Evolutionary conservation across 2,113 vertebrate genomes (phyloP).

Genomic region (Alligator sinensis): DNA sequence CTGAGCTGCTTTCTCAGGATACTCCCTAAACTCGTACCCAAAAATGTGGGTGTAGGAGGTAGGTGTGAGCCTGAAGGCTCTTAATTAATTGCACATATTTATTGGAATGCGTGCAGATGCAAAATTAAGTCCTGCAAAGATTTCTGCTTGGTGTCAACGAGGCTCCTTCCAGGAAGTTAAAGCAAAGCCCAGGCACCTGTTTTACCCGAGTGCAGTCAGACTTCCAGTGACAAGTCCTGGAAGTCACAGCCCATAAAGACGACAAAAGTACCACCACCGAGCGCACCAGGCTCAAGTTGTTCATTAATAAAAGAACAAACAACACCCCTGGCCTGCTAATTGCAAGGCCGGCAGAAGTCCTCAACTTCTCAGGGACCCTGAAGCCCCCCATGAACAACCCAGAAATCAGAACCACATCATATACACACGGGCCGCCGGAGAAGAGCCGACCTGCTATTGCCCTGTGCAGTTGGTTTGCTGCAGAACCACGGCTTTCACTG

Average conservation of each 20-base stretch:
- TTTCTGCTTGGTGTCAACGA: background rate
- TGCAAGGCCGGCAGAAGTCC: background rate
- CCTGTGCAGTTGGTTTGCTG: background rate
- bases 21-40: background rate
- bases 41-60: background rate
- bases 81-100: background rate
- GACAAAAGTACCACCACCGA: background rate
- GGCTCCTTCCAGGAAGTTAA: background rate
- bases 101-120: background rate
- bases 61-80: background rate
- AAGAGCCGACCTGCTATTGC: background rate
- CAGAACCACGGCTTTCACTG: background rate
- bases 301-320: background rate
- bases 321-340: background rate
- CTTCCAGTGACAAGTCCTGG: background rate
- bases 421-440: background rate
- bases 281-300: background rate
- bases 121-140: background rate
- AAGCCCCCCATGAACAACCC: background rate
- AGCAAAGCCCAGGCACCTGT: background rate
- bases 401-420: rapidly evolving
- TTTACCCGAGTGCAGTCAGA: background rate
- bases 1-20: background rate
- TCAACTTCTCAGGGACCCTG: background rate
- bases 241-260: background rate